Percentiles rank a stretch among this genome's conserved stretches.
These are phyloP conservation scores for Triplophysa siluroides DNA, from an alignment of 2,113 vertebrate species.

Conservation along the genomic window DNA sequence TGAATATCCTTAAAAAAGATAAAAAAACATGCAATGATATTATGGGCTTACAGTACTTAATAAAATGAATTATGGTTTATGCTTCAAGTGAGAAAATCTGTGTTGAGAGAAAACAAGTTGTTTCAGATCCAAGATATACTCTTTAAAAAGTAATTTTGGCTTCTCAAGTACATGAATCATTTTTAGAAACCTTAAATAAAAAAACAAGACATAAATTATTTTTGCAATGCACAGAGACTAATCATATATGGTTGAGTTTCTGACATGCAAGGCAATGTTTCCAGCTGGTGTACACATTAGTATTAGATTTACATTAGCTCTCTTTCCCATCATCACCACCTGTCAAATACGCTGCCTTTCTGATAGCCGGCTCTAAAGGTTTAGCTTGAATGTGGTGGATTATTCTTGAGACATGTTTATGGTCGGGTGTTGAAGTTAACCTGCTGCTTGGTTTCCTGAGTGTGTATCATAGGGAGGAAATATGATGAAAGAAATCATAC, in stretches of 20 bases:
- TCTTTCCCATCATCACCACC: background rate
- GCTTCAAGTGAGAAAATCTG: too few relatives aligned
- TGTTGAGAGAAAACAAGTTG: too few relatives aligned
- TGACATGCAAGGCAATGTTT: background rate
- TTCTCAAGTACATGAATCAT: background rate
- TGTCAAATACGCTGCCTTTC: conserved; percentile 28
- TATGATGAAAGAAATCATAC: conserved; percentile 6
- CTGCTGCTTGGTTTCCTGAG: conserved; percentile 28
- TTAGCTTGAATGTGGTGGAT: conserved; percentile 14
- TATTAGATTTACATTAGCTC: background rate
- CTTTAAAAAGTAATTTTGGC: too few relatives aligned
- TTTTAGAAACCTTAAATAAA: background rate
- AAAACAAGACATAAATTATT: too few relatives aligned
- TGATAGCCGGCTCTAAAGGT: background rate
- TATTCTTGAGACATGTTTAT: conserved; percentile 26
- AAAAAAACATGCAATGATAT: too few relatives aligned
- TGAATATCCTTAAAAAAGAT: too few relatives aligned
- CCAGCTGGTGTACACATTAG: background rate
- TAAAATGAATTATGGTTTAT: too few relatives aligned
- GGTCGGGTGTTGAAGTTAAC: conserved; percentile 18
- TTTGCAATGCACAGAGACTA: too few relatives aligned
- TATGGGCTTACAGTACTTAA: too few relatives aligned
- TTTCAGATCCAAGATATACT: too few relatives aligned
- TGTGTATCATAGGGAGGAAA: background rate
- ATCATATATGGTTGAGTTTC: background rate